A percentile compares a stretch with the other conserved stretches of the same genome.
phyloP scores from a whole-genome alignment of 2,888 invertebrate genomes.

The Mystacides longicornis region DNA sequence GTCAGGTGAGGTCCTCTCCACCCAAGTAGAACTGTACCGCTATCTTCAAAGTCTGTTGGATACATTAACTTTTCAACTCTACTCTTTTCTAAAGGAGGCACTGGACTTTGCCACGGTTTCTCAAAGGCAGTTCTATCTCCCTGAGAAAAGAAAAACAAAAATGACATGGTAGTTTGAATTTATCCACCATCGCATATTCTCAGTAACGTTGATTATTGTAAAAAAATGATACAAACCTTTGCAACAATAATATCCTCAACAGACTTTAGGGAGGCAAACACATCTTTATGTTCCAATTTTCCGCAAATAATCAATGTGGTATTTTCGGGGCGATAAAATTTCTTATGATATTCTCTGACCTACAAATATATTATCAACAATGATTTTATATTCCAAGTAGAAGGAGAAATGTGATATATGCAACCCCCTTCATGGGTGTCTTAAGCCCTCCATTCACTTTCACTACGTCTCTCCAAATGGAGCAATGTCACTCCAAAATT shows the following conservation, averaged over 20 bases:
- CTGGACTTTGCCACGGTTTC: constrained; percentile 69
- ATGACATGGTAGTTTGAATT: not conserved
- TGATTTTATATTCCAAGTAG: too few relatives aligned
- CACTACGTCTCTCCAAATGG: too few relatives aligned
- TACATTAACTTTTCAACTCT: constrained; percentile 54
- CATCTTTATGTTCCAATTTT: constrained; percentile 64
- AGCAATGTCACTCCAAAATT: too few relatives aligned
- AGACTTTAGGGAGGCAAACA: constrained; percentile 63
- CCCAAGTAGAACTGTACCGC: constrained; percentile 68
- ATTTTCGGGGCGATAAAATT: constrained; percentile 86
- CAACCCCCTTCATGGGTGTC: too few relatives aligned
- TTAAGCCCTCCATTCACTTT: too few relatives aligned
- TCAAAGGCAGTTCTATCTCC: constrained; percentile 50
- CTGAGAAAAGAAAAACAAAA: constrained; percentile 30
- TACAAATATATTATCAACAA: constrained; percentile 39
- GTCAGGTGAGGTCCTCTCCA: constrained; percentile 70
- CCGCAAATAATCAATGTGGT: constrained; percentile 78
- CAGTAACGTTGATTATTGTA: not conserved
- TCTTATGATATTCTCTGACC: constrained; percentile 72
- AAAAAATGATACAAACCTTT: constrained; percentile 37
- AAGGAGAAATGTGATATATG: too few relatives aligned
- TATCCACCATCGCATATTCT: not conserved
- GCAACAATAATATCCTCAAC: constrained; percentile 70
- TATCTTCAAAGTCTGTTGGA: constrained; percentile 78
- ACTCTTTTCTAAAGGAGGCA: constrained; percentile 56